These are phyloP conservation scores for Pristionchus entomophagus DNA, from an alignment of 2,888 invertebrate species.

Conservation along the genomic window DNA sequence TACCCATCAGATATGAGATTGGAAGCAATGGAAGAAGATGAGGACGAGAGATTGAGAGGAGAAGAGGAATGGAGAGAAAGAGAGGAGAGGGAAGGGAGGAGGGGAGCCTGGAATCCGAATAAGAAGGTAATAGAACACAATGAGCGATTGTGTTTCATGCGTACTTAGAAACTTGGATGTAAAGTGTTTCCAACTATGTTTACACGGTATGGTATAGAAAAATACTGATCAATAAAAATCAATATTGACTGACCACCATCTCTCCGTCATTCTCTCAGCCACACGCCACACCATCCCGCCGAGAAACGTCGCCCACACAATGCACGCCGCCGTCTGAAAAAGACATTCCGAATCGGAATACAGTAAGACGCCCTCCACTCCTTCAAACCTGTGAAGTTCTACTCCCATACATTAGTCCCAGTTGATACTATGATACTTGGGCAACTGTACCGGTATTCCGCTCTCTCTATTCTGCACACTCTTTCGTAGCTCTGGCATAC, in stretches of 20 bases:
- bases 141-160: not conserved
- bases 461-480: no score
- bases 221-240: not conserved
- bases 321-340: conserved; percentile 1
- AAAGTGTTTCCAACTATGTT: not conserved
- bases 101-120: not conserved
- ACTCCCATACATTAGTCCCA: no score
- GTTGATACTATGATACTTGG: no score
- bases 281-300: not conserved
- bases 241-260: not conserved
- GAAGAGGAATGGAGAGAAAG: not conserved
- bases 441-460: no score
- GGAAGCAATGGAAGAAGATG: not conserved
- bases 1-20: not conserved
- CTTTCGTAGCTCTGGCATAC: no score
- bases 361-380: no score
- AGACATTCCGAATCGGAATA: no score
- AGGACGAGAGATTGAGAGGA: not conserved
- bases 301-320: conserved; percentile 37
- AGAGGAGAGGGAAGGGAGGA: not conserved
- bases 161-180: not conserved
- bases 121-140: not conserved
- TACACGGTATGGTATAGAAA: not conserved
- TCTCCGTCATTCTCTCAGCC: not conserved
- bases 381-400: no score